A percentile compares a stretch with the other conserved stretches of the same genome.
Conservation (phyloP, 2,888 invertebrate species). For the Apamea monoglypha region DNA sequence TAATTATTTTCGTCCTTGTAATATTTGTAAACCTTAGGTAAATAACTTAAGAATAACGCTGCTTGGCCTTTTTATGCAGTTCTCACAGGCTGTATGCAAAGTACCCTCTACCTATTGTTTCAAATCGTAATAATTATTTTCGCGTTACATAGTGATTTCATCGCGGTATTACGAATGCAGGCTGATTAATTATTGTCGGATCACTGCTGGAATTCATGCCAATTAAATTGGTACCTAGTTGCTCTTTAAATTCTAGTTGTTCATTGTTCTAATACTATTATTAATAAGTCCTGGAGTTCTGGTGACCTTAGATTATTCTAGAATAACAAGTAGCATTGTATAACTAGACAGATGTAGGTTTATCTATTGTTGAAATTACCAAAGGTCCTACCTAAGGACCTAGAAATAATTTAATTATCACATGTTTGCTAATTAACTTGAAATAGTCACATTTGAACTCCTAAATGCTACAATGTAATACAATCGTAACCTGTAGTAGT, state of each 20-base stretch:
- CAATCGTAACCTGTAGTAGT: conserved; percentile 13
- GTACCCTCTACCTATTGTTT: conserved; percentile 60
- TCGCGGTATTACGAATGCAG: conserved; percentile 49
- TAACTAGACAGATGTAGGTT: neutral
- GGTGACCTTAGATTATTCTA: conserved; percentile 42
- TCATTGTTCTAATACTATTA: conserved; percentile 20
- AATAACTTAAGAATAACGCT: neutral
- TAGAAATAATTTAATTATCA: conserved; percentile 29
- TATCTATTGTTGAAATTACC: conserved; percentile 10
- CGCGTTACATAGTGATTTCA: conserved; percentile 38
- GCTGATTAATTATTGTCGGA: conserved; percentile 35
- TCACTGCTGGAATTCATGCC: conserved; percentile 24
- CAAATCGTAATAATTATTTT: conserved; percentile 37
- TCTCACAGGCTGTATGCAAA: conserved; percentile 29
- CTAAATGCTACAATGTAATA: conserved; percentile 5
- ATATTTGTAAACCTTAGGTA: conserved; percentile 32
- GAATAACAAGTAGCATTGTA: conserved; percentile 18
- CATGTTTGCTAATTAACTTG: conserved; percentile 20
- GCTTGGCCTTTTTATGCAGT: neutral
- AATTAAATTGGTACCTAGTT: conserved; percentile 5
- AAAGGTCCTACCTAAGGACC: neutral
- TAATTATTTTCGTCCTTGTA: conserved; percentile 71
- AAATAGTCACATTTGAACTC: conserved; percentile 1
- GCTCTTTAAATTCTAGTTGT: conserved; percentile 1
- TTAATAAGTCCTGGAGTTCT: conserved; percentile 3